Evolutionary conservation across 2,888 invertebrate species (phyloP).

Genomic region (Toxonevra muliebris): DNA sequence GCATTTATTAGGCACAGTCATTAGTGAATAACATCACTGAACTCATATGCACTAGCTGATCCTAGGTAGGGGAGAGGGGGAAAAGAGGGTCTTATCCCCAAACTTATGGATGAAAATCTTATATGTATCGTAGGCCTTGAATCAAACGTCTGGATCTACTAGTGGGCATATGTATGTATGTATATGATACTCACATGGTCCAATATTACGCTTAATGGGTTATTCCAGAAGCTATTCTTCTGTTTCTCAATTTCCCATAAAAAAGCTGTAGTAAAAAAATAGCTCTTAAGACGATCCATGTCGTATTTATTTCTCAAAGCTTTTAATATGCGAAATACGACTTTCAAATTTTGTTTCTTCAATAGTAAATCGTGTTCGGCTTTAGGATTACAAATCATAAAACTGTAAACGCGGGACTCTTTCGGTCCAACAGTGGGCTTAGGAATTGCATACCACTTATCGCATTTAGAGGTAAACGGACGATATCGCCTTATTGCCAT

Average conservation of each 20-base stretch:
- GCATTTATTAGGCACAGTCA: no score
- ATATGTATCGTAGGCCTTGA: background rate
- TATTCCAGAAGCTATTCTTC: conserved; percentile 36
- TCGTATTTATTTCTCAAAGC: conserved; percentile 41
- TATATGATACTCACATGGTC: conserved; percentile 39
- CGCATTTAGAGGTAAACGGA: conserved; percentile 24
- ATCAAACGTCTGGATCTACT: background rate
- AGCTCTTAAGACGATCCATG: conserved; percentile 44
- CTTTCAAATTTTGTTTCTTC: conserved; percentile 42
- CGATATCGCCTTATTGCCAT: conserved; percentile 18
- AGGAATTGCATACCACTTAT: conserved; percentile 45
- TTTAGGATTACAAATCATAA: conserved; percentile 43
- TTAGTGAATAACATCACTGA: no score
- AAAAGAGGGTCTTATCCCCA: background rate
- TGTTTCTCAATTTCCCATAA: conserved; percentile 38
- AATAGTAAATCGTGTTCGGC: conserved; percentile 41
- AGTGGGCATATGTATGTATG: conserved; percentile 11
- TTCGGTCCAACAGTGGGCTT: conserved; percentile 34
- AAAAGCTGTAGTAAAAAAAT: conserved; percentile 46
- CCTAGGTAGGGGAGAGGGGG: conserved; percentile 1
- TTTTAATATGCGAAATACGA: conserved; percentile 44
- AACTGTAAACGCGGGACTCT: conserved; percentile 23
- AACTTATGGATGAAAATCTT: background rate
- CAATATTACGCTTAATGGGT: conserved; percentile 36
- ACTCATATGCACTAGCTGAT: no score